These are phyloP conservation scores for Cryptus viduatorius DNA, from an alignment of 2,888 invertebrate genomes.

Conservation along the genomic window DNA sequence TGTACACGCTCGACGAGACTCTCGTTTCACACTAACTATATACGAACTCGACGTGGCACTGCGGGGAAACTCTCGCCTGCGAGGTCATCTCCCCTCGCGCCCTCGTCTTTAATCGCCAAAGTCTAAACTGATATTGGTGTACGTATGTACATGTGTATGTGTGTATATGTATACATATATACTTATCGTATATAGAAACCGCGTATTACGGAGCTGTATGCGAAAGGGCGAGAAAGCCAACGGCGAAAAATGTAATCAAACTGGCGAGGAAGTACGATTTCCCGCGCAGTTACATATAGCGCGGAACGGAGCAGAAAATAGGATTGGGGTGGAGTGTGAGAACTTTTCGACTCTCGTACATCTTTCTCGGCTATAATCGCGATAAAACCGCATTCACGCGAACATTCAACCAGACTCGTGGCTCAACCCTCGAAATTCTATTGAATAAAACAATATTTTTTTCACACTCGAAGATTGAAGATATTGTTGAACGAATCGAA, in stretches of 20 bases:
- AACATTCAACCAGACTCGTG: constrained; percentile 56
- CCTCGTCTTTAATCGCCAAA: constrained; percentile 76
- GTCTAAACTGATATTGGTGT: constrained; percentile 78
- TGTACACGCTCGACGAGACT: constrained; percentile 25
- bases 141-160: constrained; percentile 41
- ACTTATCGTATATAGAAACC: not conserved
- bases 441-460: constrained; percentile 67
- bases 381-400: constrained; percentile 67
- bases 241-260: constrained; percentile 77
- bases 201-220: constrained; percentile 34
- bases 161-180: constrained; percentile 32
- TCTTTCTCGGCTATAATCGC: constrained; percentile 60
- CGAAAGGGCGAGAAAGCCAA: constrained; percentile 64
- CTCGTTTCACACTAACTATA: constrained; percentile 51
- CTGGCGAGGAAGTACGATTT: constrained; percentile 65
- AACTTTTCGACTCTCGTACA: constrained; percentile 63
- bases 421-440: constrained; percentile 61
- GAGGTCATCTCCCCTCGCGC: constrained; percentile 32
- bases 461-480: constrained; percentile 45
- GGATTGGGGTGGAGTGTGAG: constrained; percentile 44
- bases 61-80: constrained; percentile 51
- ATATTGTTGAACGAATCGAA: not conserved
- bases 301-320: constrained; percentile 55
- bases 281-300: constrained; percentile 66
- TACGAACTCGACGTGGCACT: constrained; percentile 49